Evolutionary conservation across 2,113 vertebrate genomes (phyloP), one percentile per base, ranked within the genome.

Genomic region (Mystacornis crossleyi): DNA sequence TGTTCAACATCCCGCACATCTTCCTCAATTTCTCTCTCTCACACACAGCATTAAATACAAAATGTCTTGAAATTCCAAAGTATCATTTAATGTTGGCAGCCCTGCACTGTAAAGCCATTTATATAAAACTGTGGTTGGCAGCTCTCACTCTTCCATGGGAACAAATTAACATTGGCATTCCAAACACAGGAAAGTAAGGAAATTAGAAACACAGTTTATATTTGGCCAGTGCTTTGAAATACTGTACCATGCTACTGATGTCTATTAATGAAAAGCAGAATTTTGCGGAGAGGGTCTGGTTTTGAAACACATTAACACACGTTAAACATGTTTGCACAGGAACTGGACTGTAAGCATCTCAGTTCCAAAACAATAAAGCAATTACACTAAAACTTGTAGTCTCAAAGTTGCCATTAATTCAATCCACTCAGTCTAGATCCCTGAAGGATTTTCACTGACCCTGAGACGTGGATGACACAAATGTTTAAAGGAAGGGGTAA

Each of bases 101-200:
- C 87, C 86, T 79, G 95, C 96, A 75, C 94, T 81, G 91, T 84
- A 97, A 97, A 98, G 92, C 86, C 97, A 98, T 98, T 98, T 98
- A 97, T 98, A 92, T 93, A 97, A 98, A 98, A 97, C 97, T 95
- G 94, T 97, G 88, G 98, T 94, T 98, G 98, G 98, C 98, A 98
- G 97, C 89, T 94, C 97, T 95, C 48, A 91, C 97, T 98, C 97
- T 97, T 97, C 97, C 98, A 96, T 98, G 98, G 98, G 98, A 98
- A 98, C 98, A 98, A 98, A 98, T 98, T 98, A 98, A 98, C 98
- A 96, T 98, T 98, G 98, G 98, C 98, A 98, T 98, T 98, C 98
- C 97, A 97, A 98, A 97, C 97, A 98, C 98, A 98, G 98, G 98
- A 98, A 98, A 98, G 98, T 98, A 97, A 98, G 98, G 98, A 98